A percentile compares a stretch with the other conserved stretches of the same genome.
Evolutionary conservation across 2,888 invertebrate species (phyloP).

Genomic region (Agonopterix alstromeriana): DNA sequence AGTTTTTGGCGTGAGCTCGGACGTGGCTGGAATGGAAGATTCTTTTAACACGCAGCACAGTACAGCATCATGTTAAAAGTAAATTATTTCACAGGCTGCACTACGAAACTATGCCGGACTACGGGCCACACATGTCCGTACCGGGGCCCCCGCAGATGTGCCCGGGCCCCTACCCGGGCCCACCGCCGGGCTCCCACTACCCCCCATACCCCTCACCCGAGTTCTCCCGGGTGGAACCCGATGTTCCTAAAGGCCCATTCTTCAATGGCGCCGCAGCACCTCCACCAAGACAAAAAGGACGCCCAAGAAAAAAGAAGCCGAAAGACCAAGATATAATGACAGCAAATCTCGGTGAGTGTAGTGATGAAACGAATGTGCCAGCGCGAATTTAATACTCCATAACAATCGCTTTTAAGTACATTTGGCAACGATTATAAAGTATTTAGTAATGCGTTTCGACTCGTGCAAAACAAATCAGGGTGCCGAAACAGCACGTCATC

Average conservation of each 20-base stretch:
- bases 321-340: conserved; percentile 92
- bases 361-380: neutral
- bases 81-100: conserved; percentile 47
- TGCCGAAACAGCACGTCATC: conserved; percentile 20
- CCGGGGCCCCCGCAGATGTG: conserved; percentile 77
- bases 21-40: no score
- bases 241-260: conserved; percentile 72
- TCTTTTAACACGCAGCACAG: neutral
- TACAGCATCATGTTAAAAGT: no score
- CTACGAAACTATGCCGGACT: conserved; percentile 75
- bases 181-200: conserved; percentile 62
- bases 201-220: conserved; percentile 77
- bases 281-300: conserved; percentile 92
- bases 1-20: no score
- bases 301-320: conserved; percentile 94
- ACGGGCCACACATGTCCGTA: conserved; percentile 71
- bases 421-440: conserved; percentile 13
- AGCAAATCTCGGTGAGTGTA: conserved; percentile 86
- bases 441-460: conserved; percentile 14
- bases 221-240: conserved; percentile 69
- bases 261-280: conserved; percentile 74
- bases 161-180: conserved; percentile 73
- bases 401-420: neutral
- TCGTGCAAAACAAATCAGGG: neutral
- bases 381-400: neutral